These are phyloP conservation scores for Chelonus formosanus DNA, from an alignment of 2,888 invertebrate genomes.

Conservation along the genomic window DNA sequence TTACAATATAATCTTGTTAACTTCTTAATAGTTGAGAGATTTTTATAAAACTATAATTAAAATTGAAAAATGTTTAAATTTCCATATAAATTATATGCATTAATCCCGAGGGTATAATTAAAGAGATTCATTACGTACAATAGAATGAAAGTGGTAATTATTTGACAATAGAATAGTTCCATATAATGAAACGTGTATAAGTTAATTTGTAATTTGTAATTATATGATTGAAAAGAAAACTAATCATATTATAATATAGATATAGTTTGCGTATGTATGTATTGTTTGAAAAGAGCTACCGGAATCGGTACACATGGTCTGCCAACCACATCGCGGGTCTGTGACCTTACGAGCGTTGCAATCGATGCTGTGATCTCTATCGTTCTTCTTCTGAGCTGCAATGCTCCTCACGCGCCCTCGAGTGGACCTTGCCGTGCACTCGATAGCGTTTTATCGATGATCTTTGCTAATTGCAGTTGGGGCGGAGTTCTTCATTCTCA, in stretches of 20 bases:
- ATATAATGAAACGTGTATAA: too few relatives aligned
- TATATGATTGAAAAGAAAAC: slow-evolving; percentile 16
- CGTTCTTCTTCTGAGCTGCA: slow-evolving; percentile 24
- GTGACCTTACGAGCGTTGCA: slow-evolving; percentile 56
- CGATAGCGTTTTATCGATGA: slow-evolving; percentile 13
- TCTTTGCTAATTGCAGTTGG: slow-evolving; percentile 23
- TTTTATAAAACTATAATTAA: too few relatives aligned
- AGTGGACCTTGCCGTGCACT: slow-evolving; percentile 3
- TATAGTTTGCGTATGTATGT: slow-evolving; percentile 25
- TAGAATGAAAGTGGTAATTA: too few relatives aligned
- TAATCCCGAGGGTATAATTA: too few relatives aligned
- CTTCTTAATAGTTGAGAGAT: too few relatives aligned
- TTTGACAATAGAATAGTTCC: too few relatives aligned
- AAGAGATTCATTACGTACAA: too few relatives aligned
- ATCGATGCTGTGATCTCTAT: slow-evolving; percentile 56
- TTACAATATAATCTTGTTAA: too few relatives aligned
- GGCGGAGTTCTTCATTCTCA: neutral
- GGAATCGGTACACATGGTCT: slow-evolving; percentile 56
- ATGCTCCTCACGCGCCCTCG: slow-evolving; percentile 27
- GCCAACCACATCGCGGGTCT: slow-evolving; percentile 60
- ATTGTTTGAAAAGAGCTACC: slow-evolving; percentile 45
- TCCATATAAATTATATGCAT: too few relatives aligned
- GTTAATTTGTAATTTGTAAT: neutral
- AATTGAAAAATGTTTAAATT: too few relatives aligned
- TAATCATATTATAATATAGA: slow-evolving; percentile 9